Evolutionary conservation across 1,140 invertebrate genomes (phyloP), one percentile per base, ranked within the genome.

Genomic region (Heliconius eleuchia): DNA sequence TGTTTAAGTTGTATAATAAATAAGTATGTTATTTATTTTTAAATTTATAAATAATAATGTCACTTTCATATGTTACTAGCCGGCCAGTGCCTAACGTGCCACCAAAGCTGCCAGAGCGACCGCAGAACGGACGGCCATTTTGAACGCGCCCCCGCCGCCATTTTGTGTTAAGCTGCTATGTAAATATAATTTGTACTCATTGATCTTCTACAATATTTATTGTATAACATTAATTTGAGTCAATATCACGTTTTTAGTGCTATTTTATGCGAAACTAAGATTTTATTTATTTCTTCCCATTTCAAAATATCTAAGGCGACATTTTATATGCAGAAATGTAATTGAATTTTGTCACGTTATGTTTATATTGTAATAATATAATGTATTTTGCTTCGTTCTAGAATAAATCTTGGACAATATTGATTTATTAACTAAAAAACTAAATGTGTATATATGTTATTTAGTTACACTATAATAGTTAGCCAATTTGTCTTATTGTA

Each of bases 121-220:
- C 94, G 80, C 94, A 95, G 88, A 95, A 95, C 85, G 94, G 94
- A 57, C 90, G 94, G 84, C 94, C 93, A 89, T 94, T 90, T 91
- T 94, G 90, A 94, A 89, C 82, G 78, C 83, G 78, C 78, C 80
- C 70, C 76, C 84, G 86, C 87, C 89, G 88, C 88, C 90, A 89
- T 89, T 82, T 92, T 90, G 86, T 88, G 84, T 89, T 89, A 87
- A 83, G 76, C 78, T 84, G 82, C 84, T 82, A 72, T 94, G 92
- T 94, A 92, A 85, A 93, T 92, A 89, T 76, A 66, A 73, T 66
- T 73, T 80, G 52, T 78, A 78, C 46, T 80, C 73, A 80, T 82
- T 79, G 60, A 73, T 85, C 80, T 37, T 52, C 23, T 80, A 78
- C 71, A 76, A 82, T 80, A 78, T 77, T 70, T 74, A 73, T 72